These are phyloP conservation scores for Grapholita molesta DNA, from an alignment of 1,140 invertebrate species.

Conservation along the genomic window DNA sequence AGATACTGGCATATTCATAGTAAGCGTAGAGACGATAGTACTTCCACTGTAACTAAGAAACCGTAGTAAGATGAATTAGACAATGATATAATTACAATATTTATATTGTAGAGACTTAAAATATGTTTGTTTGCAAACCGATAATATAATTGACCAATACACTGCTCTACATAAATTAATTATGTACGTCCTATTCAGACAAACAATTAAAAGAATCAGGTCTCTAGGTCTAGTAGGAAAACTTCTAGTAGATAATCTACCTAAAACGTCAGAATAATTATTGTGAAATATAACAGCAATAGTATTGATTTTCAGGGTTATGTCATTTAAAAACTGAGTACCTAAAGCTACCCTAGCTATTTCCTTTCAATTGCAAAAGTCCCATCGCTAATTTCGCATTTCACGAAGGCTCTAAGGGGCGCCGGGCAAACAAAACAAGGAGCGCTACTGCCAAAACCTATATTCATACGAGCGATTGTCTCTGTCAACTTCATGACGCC, in stretches of 20 bases:
- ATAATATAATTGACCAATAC: too few relatives aligned
- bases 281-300: not conserved
- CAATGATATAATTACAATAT: too few relatives aligned
- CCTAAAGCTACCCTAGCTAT: not conserved
- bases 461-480: too few relatives aligned
- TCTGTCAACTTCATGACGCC: too few relatives aligned
- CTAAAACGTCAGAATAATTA: not conserved
- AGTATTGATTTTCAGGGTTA: not conserved
- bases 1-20: not conserved
- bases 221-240: not conserved
- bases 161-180: too few relatives aligned
- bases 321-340: not conserved
- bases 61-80: too few relatives aligned
- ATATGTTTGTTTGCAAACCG: too few relatives aligned
- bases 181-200: too few relatives aligned
- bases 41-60: not conserved
- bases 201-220: not conserved
- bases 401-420: constrained; percentile 16
- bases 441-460: too few relatives aligned
- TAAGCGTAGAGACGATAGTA: not conserved
- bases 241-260: not conserved
- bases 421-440: constrained; percentile 50
- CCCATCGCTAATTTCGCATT: not conserved
- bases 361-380: not conserved
- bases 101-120: too few relatives aligned